These are phyloP conservation scores for Drosophila littoralis DNA, from an alignment of 1,140 invertebrate species.

Conservation along the genomic window DNA sequence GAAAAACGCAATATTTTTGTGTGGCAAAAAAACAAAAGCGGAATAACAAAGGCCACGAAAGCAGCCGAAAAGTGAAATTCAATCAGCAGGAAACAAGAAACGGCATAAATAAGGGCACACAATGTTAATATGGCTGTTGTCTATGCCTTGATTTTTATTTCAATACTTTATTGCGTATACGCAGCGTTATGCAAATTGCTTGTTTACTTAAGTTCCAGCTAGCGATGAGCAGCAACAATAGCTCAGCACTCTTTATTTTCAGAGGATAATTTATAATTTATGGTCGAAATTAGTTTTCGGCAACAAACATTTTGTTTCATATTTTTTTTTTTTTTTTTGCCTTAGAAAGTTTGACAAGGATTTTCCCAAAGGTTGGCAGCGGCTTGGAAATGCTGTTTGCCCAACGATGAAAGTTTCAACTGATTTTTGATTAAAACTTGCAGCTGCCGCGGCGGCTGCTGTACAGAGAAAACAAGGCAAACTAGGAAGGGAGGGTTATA, in stretches of 20 bases:
- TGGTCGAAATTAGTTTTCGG: conserved; percentile 47
- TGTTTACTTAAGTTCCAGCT: conserved; percentile 40
- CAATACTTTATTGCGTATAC: conserved; percentile 73
- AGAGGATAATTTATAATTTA: conserved; percentile 53
- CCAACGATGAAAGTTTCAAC: conserved; percentile 49
- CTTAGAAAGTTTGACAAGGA: conserved; percentile 5
- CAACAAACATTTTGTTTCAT: conserved; percentile 10
- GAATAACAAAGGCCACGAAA: conserved; percentile 28
- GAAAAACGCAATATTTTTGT: conserved; percentile 57
- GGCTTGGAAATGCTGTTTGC: conserved; percentile 52
- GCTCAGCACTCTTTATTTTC: conserved; percentile 20
- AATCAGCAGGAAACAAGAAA: conserved; percentile 46
- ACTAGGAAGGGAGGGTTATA: conserved; percentile 16
- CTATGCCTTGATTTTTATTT: conserved; percentile 58
- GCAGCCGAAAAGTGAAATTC: conserved; percentile 34
- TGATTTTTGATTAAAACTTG: conserved; percentile 76
- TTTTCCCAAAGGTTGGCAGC: conserved; percentile 33
- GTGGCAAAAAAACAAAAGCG: conserved; percentile 54
- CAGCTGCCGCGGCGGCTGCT: conserved; percentile 1
- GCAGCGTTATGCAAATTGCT: conserved; percentile 73
- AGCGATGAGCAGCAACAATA: conserved; percentile 10
- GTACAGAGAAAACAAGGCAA: conserved; percentile 22
- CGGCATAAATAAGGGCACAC: conserved; percentile 60
- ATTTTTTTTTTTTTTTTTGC: neutral
- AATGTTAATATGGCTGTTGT: conserved; percentile 62